A percentile compares a stretch with the other conserved stretches of the same genome.
These are phyloP conservation scores for Brevimyrus niger DNA, from an alignment of 2,113 vertebrate genomes.

Conservation along the genomic window DNA sequence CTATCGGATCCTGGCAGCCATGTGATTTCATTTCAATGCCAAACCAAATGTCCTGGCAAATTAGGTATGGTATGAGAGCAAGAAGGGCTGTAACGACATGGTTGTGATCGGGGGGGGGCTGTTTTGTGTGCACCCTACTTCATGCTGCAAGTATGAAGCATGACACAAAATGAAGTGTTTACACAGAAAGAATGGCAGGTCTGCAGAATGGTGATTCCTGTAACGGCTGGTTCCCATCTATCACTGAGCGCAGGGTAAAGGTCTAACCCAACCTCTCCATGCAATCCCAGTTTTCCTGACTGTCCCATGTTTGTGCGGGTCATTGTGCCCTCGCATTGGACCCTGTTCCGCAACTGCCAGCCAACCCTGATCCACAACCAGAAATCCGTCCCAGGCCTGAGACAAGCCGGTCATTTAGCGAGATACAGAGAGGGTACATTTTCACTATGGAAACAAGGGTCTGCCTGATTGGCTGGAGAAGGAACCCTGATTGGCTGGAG, in stretches of 20 bases:
- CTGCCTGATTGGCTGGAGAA: neutral
- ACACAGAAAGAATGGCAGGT: neutral
- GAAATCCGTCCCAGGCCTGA: neutral
- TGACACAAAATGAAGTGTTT: neutral
- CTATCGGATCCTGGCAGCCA: constrained; percentile 11
- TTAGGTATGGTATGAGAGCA: neutral
- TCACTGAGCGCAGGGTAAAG: neutral
- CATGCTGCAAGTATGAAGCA: neutral
- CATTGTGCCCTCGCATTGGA: neutral
- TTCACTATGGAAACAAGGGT: neutral
- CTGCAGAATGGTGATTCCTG: neutral
- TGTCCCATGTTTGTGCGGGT: neutral
- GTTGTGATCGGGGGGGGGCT: neutral
- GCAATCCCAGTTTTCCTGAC: neutral
- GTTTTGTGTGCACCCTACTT: neutral
- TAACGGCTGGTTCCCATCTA: neutral
- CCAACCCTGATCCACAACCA: neutral
- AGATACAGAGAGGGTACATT: neutral
- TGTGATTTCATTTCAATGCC: neutral
- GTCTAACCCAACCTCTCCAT: neutral
- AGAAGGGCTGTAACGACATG: neutral
- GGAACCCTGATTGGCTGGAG: neutral
- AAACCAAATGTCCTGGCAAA: constrained; percentile 8
- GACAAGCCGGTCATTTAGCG: neutral
- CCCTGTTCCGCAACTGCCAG: neutral